These are phyloP conservation scores for Opisthocomus hoazin DNA, from an alignment of 2,113 vertebrate species.

Conservation along the genomic window DNA sequence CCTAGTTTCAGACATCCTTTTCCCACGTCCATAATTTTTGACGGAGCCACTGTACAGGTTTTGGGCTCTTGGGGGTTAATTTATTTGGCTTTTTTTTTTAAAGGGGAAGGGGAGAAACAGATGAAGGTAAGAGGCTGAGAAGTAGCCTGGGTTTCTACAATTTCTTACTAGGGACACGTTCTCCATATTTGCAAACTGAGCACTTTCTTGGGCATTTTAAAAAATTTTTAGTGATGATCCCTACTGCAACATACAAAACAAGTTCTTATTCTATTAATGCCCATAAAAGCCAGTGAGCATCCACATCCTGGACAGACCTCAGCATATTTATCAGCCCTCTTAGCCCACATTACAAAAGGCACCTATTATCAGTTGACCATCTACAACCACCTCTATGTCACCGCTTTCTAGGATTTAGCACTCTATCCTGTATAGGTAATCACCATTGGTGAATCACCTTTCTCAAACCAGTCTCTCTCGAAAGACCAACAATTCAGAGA, in stretches of 20 bases:
- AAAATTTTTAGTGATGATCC: not conserved
- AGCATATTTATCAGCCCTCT: not conserved
- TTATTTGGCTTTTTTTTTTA: not conserved
- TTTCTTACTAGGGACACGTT: not conserved
- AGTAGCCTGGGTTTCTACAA: not conserved
- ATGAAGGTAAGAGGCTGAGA: not conserved
- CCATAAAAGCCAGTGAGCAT: not conserved
- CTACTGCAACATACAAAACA: not conserved
- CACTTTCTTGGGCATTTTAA: not conserved
- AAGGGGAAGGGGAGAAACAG: not conserved
- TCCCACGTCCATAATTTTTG: not conserved
- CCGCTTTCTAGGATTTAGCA: not conserved
- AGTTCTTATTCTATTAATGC: not conserved
- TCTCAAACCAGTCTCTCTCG: not conserved
- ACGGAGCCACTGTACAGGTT: not conserved
- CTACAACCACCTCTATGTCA: rapidly evolving
- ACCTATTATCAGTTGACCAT: not conserved
- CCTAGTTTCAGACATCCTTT: not conserved
- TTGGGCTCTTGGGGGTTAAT: not conserved
- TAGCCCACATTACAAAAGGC: not conserved
- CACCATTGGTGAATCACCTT: not conserved
- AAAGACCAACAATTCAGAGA: not conserved
- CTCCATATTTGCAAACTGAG: not conserved
- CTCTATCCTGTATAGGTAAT: not conserved
- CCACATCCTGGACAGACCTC: not conserved